Conservation (phyloP, 1,140 invertebrate genomes). For the Delia radicum region DNA sequence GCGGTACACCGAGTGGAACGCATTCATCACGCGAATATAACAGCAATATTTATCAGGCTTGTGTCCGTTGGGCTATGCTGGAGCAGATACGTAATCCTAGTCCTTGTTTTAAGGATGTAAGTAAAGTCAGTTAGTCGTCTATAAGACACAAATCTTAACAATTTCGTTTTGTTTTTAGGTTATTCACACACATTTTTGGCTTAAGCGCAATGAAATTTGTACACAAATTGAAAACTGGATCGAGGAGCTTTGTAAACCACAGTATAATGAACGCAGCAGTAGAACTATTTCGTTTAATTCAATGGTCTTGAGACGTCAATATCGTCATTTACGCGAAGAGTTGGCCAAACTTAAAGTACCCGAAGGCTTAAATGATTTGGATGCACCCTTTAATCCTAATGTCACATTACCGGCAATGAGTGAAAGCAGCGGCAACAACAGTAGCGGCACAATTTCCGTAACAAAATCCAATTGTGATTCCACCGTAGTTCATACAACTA, state of each 20-base stretch:
- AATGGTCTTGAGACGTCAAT: slow-evolving; percentile 74
- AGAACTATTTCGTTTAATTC: slow-evolving; percentile 75
- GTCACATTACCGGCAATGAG: slow-evolving; percentile 46
- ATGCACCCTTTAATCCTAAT: slow-evolving; percentile 63
- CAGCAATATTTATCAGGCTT: slow-evolving; percentile 93
- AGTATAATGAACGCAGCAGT: slow-evolving; percentile 69
- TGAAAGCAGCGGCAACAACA: slow-evolving; percentile 35
- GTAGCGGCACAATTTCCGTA: slow-evolving; percentile 34
- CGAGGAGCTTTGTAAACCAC: slow-evolving; percentile 75
- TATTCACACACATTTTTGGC: slow-evolving; percentile 91
- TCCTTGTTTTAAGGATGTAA: slow-evolving; percentile 89
- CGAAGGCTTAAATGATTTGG: slow-evolving; percentile 69
- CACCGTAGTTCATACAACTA: slow-evolving; percentile 27
- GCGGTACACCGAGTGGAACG: slow-evolving; percentile 84
- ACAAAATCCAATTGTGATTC: slow-evolving; percentile 33
- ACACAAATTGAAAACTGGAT: slow-evolving; percentile 89
- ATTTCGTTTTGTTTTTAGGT: too few relatives aligned
- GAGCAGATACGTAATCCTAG: slow-evolving; percentile 89
- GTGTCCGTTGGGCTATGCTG: slow-evolving; percentile 93
- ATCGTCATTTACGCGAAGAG: slow-evolving; percentile 76
- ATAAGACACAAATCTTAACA: not conserved
- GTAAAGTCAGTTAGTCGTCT: slow-evolving; percentile 23
- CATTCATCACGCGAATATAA: slow-evolving; percentile 92
- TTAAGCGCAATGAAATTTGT: slow-evolving; percentile 89
- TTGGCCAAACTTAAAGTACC: slow-evolving; percentile 76